These are phyloP conservation scores for Dusona sp. DNA, from an alignment of 2,888 invertebrate species.

Conservation along the genomic window DNA sequence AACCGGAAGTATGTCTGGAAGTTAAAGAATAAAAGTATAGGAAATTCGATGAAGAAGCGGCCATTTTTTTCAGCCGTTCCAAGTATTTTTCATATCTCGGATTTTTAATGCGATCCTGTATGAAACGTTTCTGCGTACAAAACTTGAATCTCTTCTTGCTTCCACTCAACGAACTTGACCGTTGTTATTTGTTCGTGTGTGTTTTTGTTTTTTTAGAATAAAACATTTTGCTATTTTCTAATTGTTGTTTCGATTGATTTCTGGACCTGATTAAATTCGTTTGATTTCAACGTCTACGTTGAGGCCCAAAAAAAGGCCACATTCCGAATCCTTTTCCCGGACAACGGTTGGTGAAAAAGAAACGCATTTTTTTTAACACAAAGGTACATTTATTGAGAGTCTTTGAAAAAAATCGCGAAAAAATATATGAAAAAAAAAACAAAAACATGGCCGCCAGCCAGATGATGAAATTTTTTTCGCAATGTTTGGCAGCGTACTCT, in stretches of 20 bases:
- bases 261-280: no score
- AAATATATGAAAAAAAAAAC: no score
- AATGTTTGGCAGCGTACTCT: no score
- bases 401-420: no score
- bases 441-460: no score
- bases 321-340: no score
- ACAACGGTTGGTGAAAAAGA: no score
- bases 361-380: no score
- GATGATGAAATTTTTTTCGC: no score
- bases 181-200: conserved; percentile 79
- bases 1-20: not conserved
- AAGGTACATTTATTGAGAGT: no score
- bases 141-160: conserved; percentile 33
- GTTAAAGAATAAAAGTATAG: not conserved
- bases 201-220: conserved; percentile 75
- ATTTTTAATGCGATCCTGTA: not conserved
- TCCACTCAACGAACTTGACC: conserved; percentile 59
- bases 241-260: conserved; percentile 11
- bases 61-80: not conserved
- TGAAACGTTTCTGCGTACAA: not conserved
- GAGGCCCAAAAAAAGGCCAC: no score
- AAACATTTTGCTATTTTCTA: conserved; percentile 79
- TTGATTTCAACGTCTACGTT: no score
- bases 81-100: not conserved
- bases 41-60: not conserved